phyloP scores from a whole-genome alignment of 2,113 vertebrate species.

The Lipophrys pholis region DNA sequence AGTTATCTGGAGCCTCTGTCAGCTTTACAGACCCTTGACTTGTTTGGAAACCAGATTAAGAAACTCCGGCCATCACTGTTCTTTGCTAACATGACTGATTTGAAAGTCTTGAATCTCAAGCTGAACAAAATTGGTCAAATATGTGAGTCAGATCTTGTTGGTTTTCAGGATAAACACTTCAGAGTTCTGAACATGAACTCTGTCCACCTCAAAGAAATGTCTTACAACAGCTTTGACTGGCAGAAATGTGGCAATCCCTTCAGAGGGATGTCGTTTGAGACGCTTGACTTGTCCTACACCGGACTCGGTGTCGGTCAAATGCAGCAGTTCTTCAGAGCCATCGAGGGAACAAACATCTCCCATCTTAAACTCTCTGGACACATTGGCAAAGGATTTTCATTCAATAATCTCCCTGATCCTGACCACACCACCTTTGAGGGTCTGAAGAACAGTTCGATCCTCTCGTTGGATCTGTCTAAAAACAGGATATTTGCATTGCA shows the following conservation, averaged over 20 bases:
- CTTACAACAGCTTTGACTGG: constrained; percentile 75
- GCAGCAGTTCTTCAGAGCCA: constrained; percentile 76
- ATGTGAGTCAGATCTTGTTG: constrained; percentile 85
- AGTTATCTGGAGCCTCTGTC: constrained; percentile 86
- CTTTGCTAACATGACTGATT: constrained; percentile 84
- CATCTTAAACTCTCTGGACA: constrained; percentile 75
- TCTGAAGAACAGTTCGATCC: constrained; percentile 81
- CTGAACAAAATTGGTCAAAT: constrained; percentile 80
- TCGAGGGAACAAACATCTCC: constrained; percentile 83
- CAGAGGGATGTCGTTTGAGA: constrained; percentile 79
- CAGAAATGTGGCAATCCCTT: constrained; percentile 88
- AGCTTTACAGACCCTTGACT: constrained; percentile 83
- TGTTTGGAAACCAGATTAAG: constrained; percentile 82
- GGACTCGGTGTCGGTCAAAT: constrained; percentile 61
- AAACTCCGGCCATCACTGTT: constrained; percentile 84
- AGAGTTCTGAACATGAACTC: constrained; percentile 73
- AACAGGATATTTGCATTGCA: constrained; percentile 86
- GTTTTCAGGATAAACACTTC: constrained; percentile 86
- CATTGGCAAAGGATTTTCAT: constrained; percentile 86
- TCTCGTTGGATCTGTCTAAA: constrained; percentile 80
- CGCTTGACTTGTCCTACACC: constrained; percentile 81
- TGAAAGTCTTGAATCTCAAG: constrained; percentile 82
- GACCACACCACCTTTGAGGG: constrained; percentile 83
- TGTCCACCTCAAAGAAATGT: constrained; percentile 48
- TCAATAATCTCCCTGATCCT: constrained; percentile 85